Evolutionary conservation across 2,797 vertebrate species (phyloP), one percentile per base, ranked within the genome.

Genomic region (Nyctibius grandis): DNA sequence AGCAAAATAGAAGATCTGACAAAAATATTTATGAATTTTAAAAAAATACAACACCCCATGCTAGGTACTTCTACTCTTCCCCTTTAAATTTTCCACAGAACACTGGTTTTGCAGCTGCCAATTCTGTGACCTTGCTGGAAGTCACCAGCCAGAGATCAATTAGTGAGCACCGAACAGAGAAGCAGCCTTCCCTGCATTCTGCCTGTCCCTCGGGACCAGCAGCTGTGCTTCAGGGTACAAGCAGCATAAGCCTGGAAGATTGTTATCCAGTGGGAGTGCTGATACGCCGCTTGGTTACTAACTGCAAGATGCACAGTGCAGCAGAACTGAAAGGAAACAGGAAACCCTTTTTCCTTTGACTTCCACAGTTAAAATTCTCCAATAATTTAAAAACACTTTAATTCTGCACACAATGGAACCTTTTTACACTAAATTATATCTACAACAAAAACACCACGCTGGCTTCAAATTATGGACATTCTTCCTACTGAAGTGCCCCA

Each of bases 111-210:
- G 26, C 48, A 92, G 91, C 82, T 95, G 89, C 79, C 81, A 92
- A 31, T 73, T 65, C 36, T 77, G 85, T 95, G 97, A 96, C 97
- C 97, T 97, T 97, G 96, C 93, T 93, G 92, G 95, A 96, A 96
- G 96, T 95, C 96, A 95, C 87, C 93, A 94, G 95, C 40, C 93
- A 92, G 96, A 95, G 97, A 97, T 97, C 96, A 96, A 95, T 97
- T 96, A 97, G 95, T n/a, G 93, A 96, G 81, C 29, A 84, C 44
- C 79, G 89, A 91, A 76, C 3, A 91, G 84, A 95, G 96, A 72
- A 95, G 77, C 89, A 88, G 94, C 44, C 26, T 7, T 67, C 85
- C 51, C 92, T 61, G 73, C 57, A 44, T 78, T 50, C 90, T 72
- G 75, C 68, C 42, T 17, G 57, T 74, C 83, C 85, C 84, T 14